phyloP scores from a whole-genome alignment of 2,113 vertebrate species.

The Trinectes maculatus region DNA sequence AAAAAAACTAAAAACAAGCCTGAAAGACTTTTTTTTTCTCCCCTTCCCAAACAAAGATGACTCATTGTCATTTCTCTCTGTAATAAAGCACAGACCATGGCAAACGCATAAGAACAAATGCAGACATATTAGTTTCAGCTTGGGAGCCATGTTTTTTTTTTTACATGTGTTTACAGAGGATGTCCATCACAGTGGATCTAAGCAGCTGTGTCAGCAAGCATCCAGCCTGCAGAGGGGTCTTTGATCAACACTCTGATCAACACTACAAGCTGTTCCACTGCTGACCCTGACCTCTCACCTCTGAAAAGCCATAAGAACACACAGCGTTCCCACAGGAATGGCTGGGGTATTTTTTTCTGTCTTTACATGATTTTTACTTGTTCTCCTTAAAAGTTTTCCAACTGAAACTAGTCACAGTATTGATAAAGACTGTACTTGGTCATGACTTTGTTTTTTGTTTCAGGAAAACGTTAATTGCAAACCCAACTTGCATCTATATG shows the following conservation, averaged over 20 bases:
- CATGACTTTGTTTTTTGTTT: neutral
- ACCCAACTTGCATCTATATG: conserved; percentile 6
- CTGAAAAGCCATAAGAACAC: conserved; percentile 16
- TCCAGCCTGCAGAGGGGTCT: conserved; percentile 61
- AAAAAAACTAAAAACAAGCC: too few relatives aligned
- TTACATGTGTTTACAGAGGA: conserved; percentile 47
- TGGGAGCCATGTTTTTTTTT: conserved; percentile 34
- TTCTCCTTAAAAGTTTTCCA: neutral
- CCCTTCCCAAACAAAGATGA: neutral
- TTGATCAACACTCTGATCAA: conserved; percentile 65
- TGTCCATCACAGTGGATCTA: conserved; percentile 56
- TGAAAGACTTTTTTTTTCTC: too few relatives aligned
- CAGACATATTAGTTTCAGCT: conserved; percentile 22
- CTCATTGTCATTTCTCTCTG: neutral
- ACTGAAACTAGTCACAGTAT: neutral
- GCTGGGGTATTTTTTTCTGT: conserved; percentile 6
- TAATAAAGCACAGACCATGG: neutral
- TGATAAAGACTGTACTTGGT: neutral
- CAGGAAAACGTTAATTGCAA: conserved; percentile 5
- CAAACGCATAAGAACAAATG: conserved; percentile 6
- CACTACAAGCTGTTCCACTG: conserved; percentile 54
- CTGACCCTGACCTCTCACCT: conserved; percentile 70
- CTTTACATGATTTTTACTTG: conserved; percentile 4
- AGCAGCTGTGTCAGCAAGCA: conserved; percentile 71
- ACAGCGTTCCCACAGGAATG: conserved; percentile 37